phyloP scores from a whole-genome alignment of 2,113 vertebrate species.

The Psittacula cyanocephala region DNA sequence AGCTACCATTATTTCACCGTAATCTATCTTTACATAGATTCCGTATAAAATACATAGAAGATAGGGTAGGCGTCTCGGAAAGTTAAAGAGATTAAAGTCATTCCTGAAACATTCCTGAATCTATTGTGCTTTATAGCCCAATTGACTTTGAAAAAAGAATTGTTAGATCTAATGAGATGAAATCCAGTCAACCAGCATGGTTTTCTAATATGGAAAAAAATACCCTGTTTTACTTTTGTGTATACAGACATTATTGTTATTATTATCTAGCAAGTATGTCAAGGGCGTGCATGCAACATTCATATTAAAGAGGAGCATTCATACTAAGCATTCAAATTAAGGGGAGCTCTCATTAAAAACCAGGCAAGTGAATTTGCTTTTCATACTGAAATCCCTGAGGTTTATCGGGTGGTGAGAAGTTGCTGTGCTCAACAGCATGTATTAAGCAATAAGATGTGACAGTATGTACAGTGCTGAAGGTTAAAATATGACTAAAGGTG shows the following conservation, averaged over 20 bases:
- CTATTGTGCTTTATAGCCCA: not conserved
- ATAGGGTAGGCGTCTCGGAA: not conserved
- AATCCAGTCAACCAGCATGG: not conserved
- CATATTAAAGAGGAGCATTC: not conserved
- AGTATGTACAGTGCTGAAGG: conserved; percentile 27
- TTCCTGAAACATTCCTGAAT: not conserved
- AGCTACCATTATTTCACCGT: not conserved
- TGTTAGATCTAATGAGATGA: not conserved
- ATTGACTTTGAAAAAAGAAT: not conserved
- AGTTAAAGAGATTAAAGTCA: not conserved
- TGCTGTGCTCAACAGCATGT: not conserved
- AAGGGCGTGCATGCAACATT: not conserved
- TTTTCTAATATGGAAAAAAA: not conserved
- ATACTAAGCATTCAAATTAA: not conserved
- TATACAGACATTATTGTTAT: not conserved
- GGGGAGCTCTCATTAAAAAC: not conserved
- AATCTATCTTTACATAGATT: not conserved
- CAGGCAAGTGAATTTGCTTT: not conserved
- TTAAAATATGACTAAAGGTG: conserved; percentile 59
- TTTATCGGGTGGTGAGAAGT: not conserved
- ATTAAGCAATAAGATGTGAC: conserved; percentile 41
- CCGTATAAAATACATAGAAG: not conserved
- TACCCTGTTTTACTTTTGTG: not conserved
- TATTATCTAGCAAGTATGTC: not conserved
- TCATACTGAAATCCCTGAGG: not conserved